Base-by-base conservation (phyloP, 37 sponge, comb jelly and placozoan species). In the Aplysina aerophoba region DNA sequence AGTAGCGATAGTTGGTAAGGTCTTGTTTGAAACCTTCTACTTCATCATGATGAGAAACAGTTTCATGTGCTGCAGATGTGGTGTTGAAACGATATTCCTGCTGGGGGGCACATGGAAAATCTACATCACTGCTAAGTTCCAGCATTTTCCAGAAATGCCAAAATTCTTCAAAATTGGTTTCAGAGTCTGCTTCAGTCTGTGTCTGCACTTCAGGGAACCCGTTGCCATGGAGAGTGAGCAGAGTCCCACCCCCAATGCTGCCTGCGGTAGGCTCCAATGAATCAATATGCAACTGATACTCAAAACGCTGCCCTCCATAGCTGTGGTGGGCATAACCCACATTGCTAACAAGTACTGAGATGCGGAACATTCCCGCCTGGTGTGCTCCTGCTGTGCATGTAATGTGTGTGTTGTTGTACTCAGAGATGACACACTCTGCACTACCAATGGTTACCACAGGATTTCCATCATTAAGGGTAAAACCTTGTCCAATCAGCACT, bases 231-330 rank as follows among this genome's bases (percentile, higher is more conserved):
- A 95, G 56, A 20, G 78, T 71, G 24, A 95, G 13, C 4, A 63
- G 22, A 65, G 82, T 58, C 13, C 95, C 91, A 37, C 95, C 95
- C 39, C 83, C 85, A 17, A 87, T 50, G 67, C 91, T 60, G 21
- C 89, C 88, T 16, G 53, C 11, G 20, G 19, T 34, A 3, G 88
- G 88, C 0, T 61, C 28, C 3, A 92, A 77, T 35, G 68, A 55
- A 22, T 80, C 83, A 15, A 93, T 58, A 25, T 11, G 34, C 4
- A 95, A 84, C 6, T 63, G 44, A 56, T 94, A 94, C 20, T n/a
- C 27, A 77, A 94, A 90, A 25, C 61, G 81, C 15, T 24, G 68
- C 4, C 59, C 56, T 5, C 69, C 82, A 3, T 36, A 65, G 20
- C 24, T n/a, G 1, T 31, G 54, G 34, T 22, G 33, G 39, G 86